phyloP scores from a whole-genome alignment of 1,140 invertebrate species.

The Pseudomyrmex cubaensis region DNA sequence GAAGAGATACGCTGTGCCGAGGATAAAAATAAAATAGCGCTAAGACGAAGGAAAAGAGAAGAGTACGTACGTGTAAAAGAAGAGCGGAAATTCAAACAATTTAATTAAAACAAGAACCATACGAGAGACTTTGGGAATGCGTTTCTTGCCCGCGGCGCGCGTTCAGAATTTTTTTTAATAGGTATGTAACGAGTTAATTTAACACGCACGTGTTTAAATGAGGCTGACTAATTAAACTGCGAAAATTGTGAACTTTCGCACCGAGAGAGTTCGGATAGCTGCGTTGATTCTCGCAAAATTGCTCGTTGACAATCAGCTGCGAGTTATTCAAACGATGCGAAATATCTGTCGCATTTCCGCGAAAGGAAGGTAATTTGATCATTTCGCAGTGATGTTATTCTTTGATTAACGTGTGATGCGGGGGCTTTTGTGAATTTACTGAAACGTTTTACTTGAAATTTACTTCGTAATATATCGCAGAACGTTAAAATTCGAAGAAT shows the following conservation, averaged over 20 bases:
- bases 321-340: conserved; percentile 6
- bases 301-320: conserved; percentile 1
- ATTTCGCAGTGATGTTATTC: conserved; percentile 2
- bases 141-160: not conserved
- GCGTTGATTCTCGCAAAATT: conserved; percentile 17
- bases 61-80: not conserved
- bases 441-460: conserved; percentile 13
- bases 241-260: not conserved
- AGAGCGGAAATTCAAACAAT: conserved; percentile 12
- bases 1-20: not conserved
- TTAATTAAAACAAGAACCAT: conserved; percentile 28
- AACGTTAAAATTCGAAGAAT: too few relatives aligned
- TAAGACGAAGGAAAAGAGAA: not conserved
- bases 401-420: not conserved
- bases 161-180: conserved; percentile 27
- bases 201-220: not conserved
- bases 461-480: not conserved
- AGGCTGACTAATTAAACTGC: conserved; percentile 30
- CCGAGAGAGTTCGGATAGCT: not conserved
- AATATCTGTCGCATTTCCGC: conserved; percentile 31
- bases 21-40: not conserved
- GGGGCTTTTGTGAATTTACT: not conserved
- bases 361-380: conserved; percentile 12
- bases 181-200: conserved; percentile 21
- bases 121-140: conserved; percentile 10